phyloP scores from a whole-genome alignment of 2,797 vertebrate genomes.

The Antrozous pallidus region DNA sequence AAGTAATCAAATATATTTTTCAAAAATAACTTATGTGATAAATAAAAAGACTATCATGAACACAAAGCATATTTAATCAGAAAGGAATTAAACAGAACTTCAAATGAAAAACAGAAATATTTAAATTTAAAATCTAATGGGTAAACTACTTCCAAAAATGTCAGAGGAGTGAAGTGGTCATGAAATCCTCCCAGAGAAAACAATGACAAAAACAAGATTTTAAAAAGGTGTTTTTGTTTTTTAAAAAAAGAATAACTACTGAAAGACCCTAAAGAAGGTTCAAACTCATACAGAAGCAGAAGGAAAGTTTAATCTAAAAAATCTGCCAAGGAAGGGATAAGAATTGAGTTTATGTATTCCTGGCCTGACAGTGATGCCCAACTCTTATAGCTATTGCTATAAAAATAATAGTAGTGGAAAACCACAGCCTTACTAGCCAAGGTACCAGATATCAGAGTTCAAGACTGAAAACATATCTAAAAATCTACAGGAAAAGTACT shows the following conservation, averaged over 20 bases:
- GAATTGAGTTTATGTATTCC: constrained; percentile 46
- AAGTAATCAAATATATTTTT: background rate
- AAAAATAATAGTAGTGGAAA: constrained; percentile 6
- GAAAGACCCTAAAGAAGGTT: constrained; percentile 27
- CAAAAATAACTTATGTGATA: background rate
- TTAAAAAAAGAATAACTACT: background rate
- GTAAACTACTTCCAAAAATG: constrained; percentile 2
- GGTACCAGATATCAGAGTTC: constrained; percentile 35
- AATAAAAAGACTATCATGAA: constrained; percentile 23
- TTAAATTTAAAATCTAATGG: constrained; percentile 10
- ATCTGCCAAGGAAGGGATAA: constrained; percentile 33
- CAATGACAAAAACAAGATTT: constrained; percentile 25
- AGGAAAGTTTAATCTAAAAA: constrained; percentile 30
- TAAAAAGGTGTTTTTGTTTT: background rate
- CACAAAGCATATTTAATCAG: background rate
- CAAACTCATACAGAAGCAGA: constrained; percentile 31
- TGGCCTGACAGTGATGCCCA: background rate
- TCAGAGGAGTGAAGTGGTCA: background rate
- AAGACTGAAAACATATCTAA: constrained; percentile 27
- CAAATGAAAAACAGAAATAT: constrained; percentile 4
- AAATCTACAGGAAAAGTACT: constrained; percentile 60
- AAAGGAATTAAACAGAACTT: constrained; percentile 23
- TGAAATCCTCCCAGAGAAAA: background rate
- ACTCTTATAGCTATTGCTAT: background rate
- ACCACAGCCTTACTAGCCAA: background rate